Base-by-base conservation (phyloP, 2,797 vertebrate species). In the Sciurus vulgaris region DNA sequence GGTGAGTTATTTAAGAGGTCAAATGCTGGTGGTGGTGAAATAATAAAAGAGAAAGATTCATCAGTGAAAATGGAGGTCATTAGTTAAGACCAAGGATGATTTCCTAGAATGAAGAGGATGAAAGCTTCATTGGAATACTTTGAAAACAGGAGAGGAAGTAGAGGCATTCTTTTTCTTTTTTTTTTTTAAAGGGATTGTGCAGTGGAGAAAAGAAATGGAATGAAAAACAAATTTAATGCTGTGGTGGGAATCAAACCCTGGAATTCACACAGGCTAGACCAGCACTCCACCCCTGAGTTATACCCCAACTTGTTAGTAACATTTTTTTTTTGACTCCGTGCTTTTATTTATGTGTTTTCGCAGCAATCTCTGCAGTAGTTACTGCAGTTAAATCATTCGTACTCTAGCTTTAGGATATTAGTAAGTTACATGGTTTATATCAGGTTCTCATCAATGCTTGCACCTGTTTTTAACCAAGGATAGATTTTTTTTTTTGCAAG, bases 241-340 rank as follows among this genome's bases (percentile, higher is more conserved):
- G 22, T 59, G 22, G 24, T 59, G 8, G 56, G 9, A 59, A 26
- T 59, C 24, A 9, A 59, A 59, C 56, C 56, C 24, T 9, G 24
- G 24, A 3, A 3, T 1, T 78, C 49, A 7, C 51, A 22, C 56
- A 59, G 56, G 51, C 76, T 78, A 14, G 49, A 35, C 6, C 22
- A 76, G 28, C 30, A 28, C 26, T 76, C 2, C 11, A 30, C 59
- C 59, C 1, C 59, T 61, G 59, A 30, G 10, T 30, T 69, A 69
- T n/a, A 69, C 15, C 7, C 3, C 2, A 28, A 14, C 17, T 30
- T 83, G 8, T 74, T 84, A 86, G 51, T 76, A 88, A 41, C 17
- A 17, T 85, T 17, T 93, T 90, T 93, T 90, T 72, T 86, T 82
- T 56, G 59, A 63, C 44, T 83, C 74, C 85, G 56, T 76, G 18